Evolutionary conservation across 2,888 invertebrate species (phyloP), one percentile per base, ranked within the genome.

Genomic region (Diarsia mendica): DNA sequence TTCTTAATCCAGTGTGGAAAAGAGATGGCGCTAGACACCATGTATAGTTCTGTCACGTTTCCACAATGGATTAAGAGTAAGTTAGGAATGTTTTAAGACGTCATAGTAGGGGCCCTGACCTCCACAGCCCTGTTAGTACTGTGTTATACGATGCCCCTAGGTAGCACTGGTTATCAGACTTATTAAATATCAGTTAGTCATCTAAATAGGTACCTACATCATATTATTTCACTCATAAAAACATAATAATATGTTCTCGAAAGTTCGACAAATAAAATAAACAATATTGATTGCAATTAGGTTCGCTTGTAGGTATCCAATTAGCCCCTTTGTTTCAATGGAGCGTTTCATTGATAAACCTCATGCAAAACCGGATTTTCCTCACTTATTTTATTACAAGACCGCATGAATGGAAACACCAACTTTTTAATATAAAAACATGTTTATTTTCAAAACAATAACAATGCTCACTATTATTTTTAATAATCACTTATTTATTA

Each of bases 341-440:
- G 49, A 77, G 77, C 61, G 20, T 82, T 82, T 82, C 48, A 82
- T 78, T 78, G 61, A 78, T 78, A 77, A 82, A 49, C 28, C n/a
- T n/a, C 20, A 53, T 13, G 2, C 15, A 23, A 15, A 48, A 78
- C 79, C 79, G 79, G 83, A 79, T 82, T 68, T 79, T 78, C 79
- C 83, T 69, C 23, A 51, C 49, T 2, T 23, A 46, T 58, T 55
- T 2, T 23, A 46, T 58, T 55, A 61, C 61, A 33, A 78, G 49
- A 46, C 44, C 53, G 15, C 13, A 61, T 82, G 53, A 78, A 77
- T 82, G 49, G 8, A 61, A 80, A 33, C 33, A 73, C 5, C 9
- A 28, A 51, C 6, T 51, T 8, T 8, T 39, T 48, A 67, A 10
- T 46, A 23, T 15, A 23, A 49, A 3, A 11, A 23, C 1, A 33